Evolutionary conservation across 2,113 vertebrate genomes (phyloP).

Genomic region (Lepus europaeus): DNA sequence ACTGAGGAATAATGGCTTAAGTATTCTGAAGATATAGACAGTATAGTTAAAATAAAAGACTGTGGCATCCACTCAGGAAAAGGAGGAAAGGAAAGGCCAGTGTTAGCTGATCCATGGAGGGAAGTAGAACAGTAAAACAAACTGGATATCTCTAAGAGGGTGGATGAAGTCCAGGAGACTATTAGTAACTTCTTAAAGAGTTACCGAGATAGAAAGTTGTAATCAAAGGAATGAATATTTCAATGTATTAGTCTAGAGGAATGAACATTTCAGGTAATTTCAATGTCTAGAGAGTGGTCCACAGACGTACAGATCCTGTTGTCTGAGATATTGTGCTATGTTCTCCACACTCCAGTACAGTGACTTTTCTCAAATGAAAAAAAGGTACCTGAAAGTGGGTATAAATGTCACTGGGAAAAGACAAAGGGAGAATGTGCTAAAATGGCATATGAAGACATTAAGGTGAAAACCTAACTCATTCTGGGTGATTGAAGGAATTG

Average conservation of each 20-base stretch:
- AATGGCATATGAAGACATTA: slow-evolving; percentile 7
- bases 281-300: not conserved
- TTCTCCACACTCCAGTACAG: too few species aligned
- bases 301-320: not conserved
- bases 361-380: not conserved
- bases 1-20: not conserved
- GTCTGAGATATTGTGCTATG: not conserved
- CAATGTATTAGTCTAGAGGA: not conserved
- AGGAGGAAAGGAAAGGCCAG: not conserved
- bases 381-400: not conserved
- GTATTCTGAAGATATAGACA: not conserved
- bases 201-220: not conserved
- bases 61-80: not conserved
- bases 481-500: not conserved
- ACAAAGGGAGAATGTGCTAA: not conserved
- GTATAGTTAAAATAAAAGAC: not conserved
- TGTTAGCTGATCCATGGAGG: not conserved
- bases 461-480: not conserved
- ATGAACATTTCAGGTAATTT: not conserved
- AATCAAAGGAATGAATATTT: not conserved
- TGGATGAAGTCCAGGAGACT: not conserved
- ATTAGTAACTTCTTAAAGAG: not conserved
- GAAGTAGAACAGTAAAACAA: not conserved
- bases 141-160: not conserved
- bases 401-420: not conserved